Evolutionary conservation across 2,888 invertebrate genomes (phyloP), one percentile per base, ranked within the genome.

Genomic region (Tenthredo distinguenda): DNA sequence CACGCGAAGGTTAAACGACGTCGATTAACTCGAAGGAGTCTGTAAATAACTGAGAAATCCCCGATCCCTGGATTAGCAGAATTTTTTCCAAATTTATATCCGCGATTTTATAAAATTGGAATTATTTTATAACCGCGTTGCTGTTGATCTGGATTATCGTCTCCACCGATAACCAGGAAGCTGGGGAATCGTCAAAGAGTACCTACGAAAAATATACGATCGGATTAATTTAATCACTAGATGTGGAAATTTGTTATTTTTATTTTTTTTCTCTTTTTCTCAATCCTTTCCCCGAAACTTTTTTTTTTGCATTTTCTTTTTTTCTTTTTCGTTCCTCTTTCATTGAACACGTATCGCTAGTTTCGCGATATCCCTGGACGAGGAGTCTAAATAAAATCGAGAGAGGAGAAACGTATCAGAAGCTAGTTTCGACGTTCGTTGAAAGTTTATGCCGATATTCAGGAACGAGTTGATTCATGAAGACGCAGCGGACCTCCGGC

Each of bases 401-500:
- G 72, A 74, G 72, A n/a, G 40, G n/a, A 37, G 37, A n/a, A 31
- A 40, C 62, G 62, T 7, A 18, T 50, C 37, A 81, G 83, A 65
- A 50, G 83, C 81, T 81, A 81, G 81, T 81, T 81, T 43, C n/a
- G 47, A 47, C 65, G 43, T 12, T 83, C 65, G 83, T 83, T 47
- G 83, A 92, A 91, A 90, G 91, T 92, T 93, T 92, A 93, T 92
- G 91, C 92, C 92, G 93, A 93, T 81, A 81, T 92, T 92, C 91
- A 91, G 90, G 91, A 90, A 89, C 88, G 90, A 89, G 91, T 93
- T 93, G 93, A 93, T 93, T 93, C 93, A 93, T 93, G 93, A 93
- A 93, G 93, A 93, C 91, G 91, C 91, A 91, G 91, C 90, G 91
- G 93, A 93, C 93, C 93, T 93, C 93, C 93, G 92, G 91, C 93